Evolutionary conservation across 1,140 invertebrate species (phyloP).

Genomic region (Holotrichia oblita): DNA sequence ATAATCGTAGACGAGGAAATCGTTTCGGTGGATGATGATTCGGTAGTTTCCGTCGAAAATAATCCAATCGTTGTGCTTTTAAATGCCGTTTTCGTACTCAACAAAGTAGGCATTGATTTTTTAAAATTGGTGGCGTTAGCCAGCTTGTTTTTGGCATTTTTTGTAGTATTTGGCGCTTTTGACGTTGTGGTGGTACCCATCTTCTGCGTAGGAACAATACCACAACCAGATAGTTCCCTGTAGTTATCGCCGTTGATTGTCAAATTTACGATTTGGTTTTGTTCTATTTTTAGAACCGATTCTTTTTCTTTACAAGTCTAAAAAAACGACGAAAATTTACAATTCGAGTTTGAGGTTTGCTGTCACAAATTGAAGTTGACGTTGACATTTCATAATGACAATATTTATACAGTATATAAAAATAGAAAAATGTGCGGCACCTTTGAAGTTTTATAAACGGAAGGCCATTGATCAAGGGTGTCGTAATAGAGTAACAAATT

Average conservation of each 20-base stretch:
- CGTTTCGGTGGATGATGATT: background rate
- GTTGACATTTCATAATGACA: slow-evolving; percentile 23
- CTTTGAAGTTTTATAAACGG: slow-evolving; percentile 78
- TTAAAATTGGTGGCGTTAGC: background rate
- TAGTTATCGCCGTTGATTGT: slow-evolving; percentile 66
- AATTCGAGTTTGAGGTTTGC: too few relatives aligned
- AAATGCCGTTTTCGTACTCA: too few relatives aligned
- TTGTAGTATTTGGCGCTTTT: background rate
- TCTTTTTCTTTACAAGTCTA: slow-evolving; percentile 77
- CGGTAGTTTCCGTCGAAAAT: background rate
- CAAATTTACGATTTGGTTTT: slow-evolving; percentile 81
- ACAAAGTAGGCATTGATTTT: background rate
- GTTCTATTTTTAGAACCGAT: slow-evolving; percentile 69
- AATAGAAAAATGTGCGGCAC: slow-evolving; percentile 59
- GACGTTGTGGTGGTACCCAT: background rate
- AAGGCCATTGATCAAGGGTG: slow-evolving; percentile 78
- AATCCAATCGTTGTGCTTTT: too few relatives aligned
- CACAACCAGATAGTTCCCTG: slow-evolving; percentile 52
- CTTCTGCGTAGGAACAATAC: background rate
- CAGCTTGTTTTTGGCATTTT: background rate
- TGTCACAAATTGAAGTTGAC: too few relatives aligned
- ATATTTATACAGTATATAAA: too few relatives aligned
- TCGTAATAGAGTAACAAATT: slow-evolving; percentile 85
- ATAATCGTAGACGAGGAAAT: background rate
- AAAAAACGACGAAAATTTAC: too few relatives aligned